Evolutionary conservation across 1,140 invertebrate genomes (phyloP).

Genomic region (Coptotermes formosanus): DNA sequence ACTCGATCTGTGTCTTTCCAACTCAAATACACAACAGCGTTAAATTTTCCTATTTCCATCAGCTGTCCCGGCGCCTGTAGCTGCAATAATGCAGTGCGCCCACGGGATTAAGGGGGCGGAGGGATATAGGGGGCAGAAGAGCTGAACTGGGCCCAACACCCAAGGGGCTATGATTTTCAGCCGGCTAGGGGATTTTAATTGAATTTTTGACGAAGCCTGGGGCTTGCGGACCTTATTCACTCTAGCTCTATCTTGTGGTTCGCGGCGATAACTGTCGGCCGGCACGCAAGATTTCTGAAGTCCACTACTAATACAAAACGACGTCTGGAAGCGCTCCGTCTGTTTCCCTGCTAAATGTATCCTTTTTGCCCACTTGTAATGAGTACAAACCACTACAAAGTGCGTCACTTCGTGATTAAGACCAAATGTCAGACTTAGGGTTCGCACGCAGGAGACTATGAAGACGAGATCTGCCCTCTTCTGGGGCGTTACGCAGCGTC

Average conservation of each 20-base stretch:
- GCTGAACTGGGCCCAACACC: not conserved
- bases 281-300: not conserved
- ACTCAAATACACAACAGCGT: not conserved
- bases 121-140: not conserved
- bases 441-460: too few species aligned
- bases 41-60: not conserved
- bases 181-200: slow-evolving; percentile 28
- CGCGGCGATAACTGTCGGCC: not conserved
- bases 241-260: not conserved
- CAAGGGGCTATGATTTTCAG: slow-evolving; percentile 30
- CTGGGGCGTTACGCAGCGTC: too few species aligned
- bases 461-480: too few species aligned
- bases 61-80: not conserved
- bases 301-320: not conserved
- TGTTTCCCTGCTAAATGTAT: too few species aligned
- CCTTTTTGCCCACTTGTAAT: too few species aligned
- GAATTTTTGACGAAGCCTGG: slow-evolving; percentile 28
- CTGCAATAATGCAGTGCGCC: slow-evolving; percentile 1
- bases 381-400: too few species aligned
- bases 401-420: too few species aligned
- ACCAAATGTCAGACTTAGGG: too few species aligned
- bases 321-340: too few species aligned
- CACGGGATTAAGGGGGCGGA: not conserved
- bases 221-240: not conserved
- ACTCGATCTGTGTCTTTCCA: too few species aligned